Base-by-base conservation (phyloP, 2,113 vertebrate genomes). In the Gopherus evgoodei region DNA sequence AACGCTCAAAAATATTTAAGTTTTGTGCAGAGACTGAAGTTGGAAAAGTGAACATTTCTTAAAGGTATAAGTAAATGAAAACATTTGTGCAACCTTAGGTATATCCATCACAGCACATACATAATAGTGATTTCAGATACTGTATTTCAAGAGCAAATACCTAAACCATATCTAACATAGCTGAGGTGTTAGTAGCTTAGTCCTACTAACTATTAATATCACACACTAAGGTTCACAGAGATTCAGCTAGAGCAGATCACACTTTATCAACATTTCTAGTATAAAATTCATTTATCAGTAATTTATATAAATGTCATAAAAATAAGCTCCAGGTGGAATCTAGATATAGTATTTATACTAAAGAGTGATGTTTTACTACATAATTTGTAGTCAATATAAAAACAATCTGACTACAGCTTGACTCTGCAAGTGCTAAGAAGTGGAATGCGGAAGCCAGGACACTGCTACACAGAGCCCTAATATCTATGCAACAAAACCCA, bases 351-450 rank as follows among this genome's bases (percentile, higher is more conserved):
- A 84, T 86, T 69, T 84, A 25, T 69, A 47, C 42, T 87, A n/a
- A 59, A 54, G 82, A 79, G n/a, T 89, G 22, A 35, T 69, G 16
- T 21, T 91, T 88, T 84, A 80, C 11, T 50, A 25, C 12, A 49
- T 69, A 31, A 84, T 95, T 93, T 88, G 56, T 78, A 94, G 69
- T 47, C 25, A 27, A 44, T 44, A 47, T 27, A 78, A 93, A 89
- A 94, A 81, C 35, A 94, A 82, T 4, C 2, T 50, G 47, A 79
- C 2, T 65, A 85, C 81, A 50, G 65, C 12, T 90, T 84, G 6
- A 91, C 90, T 47, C 22, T 93, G 53, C 27, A 89, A 90, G 13
- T 84, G 44, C 7, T 56, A 82, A 13, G 90, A 92, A 7, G 3
- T 76, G 44, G 38, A 69, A 17, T 35, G 35, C n/a, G 17, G 13